Evolutionary conservation across 2,113 vertebrate genomes (phyloP), one percentile per base, ranked within the genome.

Genomic region (Vireo altiloquus): DNA sequence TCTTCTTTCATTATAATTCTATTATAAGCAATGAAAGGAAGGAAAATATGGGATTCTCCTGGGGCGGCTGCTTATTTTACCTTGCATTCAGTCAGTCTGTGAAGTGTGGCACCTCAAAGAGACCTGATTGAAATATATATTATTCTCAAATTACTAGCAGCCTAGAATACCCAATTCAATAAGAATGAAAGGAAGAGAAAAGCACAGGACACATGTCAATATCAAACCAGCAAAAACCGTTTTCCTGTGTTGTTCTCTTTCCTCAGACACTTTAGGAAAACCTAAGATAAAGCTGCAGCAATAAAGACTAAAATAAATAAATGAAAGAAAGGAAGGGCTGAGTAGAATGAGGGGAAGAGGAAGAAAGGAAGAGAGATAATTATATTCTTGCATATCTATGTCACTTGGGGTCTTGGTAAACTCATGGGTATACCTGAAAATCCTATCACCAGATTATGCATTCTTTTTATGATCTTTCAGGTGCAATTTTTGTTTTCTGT

Each of bases 291-390:
- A 80, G 6, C 7, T 63, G 28, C 15, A 84, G 15, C 6, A 53
- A 19, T 57, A 52, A 68, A 69, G 3, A 2, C 0, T 35, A 30
- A 65, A 69, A 70, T 42, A 17, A 74, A 69, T 50, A 35, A 35
- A 74, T 35, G 8, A 68, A 80, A 60, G 18, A 71, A 7, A 25
- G 5, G 8, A 69, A 57, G 7, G 4, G 2, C 15, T 50, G 18
- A 3, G 12, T 28, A 37, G 11, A 33, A 15, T 5, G 1, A 2
- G 21, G 1, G 6, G 3, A 49, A 56, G 6, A 9, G 5, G 4
- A 13, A 56, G 10, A 14, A 66, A 9, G 28, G 5, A 39, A 54
- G 20, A 46, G 7, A 50, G 4, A 28, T 4, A 21, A 6, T 20
- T 75, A 30, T 33, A 54, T 35, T 79, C 20, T n/a, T 68, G 5